Percentiles rank a stretch among this genome's conserved stretches.
Evolutionary conservation across 2,797 vertebrate genomes (phyloP).

Genomic region (Anguilla obscura): DNA sequence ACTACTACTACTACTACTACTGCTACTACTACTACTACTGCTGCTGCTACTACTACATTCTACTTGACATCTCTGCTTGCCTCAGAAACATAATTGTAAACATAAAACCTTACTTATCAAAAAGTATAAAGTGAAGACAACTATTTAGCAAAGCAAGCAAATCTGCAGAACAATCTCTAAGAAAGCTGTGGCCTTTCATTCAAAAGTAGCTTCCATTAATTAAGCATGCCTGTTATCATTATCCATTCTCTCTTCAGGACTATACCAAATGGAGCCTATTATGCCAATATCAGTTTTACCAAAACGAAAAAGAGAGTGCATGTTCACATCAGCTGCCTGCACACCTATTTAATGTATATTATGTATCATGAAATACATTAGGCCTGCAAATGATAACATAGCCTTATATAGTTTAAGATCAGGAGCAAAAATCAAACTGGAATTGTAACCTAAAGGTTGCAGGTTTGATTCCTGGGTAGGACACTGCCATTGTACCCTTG

Average conservation of each 20-base stretch:
- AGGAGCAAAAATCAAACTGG: neutral
- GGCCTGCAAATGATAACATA: no score
- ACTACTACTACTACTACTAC: no score
- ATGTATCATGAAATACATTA: no score
- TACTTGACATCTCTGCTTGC: no score
- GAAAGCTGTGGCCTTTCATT: neutral
- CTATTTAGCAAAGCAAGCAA: neutral
- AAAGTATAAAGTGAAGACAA: no score
- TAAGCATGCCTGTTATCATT: neutral
- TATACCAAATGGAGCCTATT: neutral
- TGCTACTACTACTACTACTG: no score
- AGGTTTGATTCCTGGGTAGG: no score
- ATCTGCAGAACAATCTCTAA: neutral
- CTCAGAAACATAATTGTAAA: neutral
- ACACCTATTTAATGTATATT: neutral
- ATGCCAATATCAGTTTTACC: neutral
- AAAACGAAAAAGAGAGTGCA: neutral
- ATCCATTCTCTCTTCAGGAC: neutral
- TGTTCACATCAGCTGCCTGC: neutral
- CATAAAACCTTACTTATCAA: no score
- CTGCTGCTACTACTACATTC: no score
- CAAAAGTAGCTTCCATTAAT: neutral
- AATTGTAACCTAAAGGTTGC: no score
- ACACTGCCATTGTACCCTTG: no score
- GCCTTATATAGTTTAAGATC: neutral